phyloP scores from a whole-genome alignment of 1,140 invertebrate genomes.

The Trypoxylus dichotomus region DNA sequence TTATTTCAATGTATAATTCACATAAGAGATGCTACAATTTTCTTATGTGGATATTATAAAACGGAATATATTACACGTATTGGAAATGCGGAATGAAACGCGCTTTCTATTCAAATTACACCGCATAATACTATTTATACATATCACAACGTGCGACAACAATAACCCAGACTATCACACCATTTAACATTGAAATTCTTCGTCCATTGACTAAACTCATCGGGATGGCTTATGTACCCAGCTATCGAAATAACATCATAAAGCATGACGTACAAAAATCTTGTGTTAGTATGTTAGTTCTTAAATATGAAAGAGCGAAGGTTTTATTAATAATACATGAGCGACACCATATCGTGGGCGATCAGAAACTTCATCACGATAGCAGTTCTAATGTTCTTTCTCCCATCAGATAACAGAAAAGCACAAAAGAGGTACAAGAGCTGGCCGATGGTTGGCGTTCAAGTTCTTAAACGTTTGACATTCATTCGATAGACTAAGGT shows the following conservation, averaged over 20 bases:
- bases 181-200: neutral
- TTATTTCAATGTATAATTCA: too few species aligned
- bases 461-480: constrained; percentile 1
- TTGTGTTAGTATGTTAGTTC: neutral
- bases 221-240: neutral
- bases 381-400: neutral
- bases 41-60: neutral
- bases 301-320: constrained; percentile 13
- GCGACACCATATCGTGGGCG: constrained; percentile 1
- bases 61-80: neutral
- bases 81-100: neutral
- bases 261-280: constrained; percentile 11
- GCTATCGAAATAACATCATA: neutral
- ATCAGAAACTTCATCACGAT: constrained; percentile 14
- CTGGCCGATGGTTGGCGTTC: neutral
- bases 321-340: constrained; percentile 25
- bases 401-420: neutral
- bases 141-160: neutral
- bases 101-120: neutral
- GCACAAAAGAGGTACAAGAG: neutral
- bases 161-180: neutral
- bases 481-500: neutral
- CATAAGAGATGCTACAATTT: neutral
- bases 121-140: neutral
- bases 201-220: neutral